Base-by-base conservation (phyloP, 2,113 vertebrate species). In the human region DNA sequence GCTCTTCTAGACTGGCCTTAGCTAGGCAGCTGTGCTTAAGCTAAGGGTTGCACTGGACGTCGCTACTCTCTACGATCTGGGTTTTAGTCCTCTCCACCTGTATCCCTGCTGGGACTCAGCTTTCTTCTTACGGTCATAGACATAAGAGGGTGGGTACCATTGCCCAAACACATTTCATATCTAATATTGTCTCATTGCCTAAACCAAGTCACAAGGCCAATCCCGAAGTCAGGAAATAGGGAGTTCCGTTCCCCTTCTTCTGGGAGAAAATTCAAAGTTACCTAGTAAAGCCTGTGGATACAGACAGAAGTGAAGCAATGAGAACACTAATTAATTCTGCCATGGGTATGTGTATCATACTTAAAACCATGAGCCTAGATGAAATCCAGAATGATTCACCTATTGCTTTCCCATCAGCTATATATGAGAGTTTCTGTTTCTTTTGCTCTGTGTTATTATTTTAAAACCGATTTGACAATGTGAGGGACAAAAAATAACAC, bases 21-120 rank as follows among this genome's bases (percentile, higher is more conserved):
- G 38, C 16, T 61, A 52, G 38, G 12, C 5, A 59, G 18, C 52
- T 80, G 38, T 84, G 30, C 59, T 79, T 70, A 30, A 61, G 27
- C 32, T 32, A 32, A 72, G 4, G 2, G 4, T 86, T 8, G 25
- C 16, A 10, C 3, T 70, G 35, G 59, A 57, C 2, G 40, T 87
- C 2, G 11, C 3, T 90, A 9, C 20, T 72, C 78, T 2, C 66
- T 52, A 9, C 0, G 25, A 13, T 48, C 35, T 88, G 23, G 32
- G 23, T 12, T 50, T 55, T 32, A 3, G 0, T 61, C 13, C 89
- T 80, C 0, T 25, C 13, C 8, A 5, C 0, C 0, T 8, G 0
- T 27, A 6, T 35, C 48, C 12, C n/a, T 93, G 78, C 30, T 6
- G 35, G 17, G 32, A 8, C 25, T 90, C 3, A 13, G 22, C 23